Percentiles rank a stretch among this genome's conserved stretches.
These are phyloP conservation scores for Anastrepha obliqua DNA, from an alignment of 1,140 invertebrate genomes.

Conservation along the genomic window DNA sequence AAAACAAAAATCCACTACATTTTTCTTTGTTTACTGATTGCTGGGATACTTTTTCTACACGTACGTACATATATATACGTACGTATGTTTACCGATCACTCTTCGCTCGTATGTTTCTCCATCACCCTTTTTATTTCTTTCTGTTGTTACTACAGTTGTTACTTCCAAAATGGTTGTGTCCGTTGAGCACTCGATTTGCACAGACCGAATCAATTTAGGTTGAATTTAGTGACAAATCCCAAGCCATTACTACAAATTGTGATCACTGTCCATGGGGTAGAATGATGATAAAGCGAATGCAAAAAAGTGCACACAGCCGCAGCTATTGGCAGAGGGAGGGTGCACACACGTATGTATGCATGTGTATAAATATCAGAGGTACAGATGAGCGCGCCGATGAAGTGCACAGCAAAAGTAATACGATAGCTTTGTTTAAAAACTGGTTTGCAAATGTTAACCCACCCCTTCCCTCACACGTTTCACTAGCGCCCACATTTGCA, in stretches of 20 bases:
- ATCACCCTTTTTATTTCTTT: background rate
- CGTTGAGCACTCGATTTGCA: background rate
- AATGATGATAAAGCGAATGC: background rate
- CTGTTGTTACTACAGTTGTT: background rate
- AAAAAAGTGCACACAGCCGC: background rate
- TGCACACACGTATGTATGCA: background rate
- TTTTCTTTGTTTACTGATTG: slow-evolving; percentile 24
- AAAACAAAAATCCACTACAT: background rate
- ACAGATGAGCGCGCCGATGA: background rate
- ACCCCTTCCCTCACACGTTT: too few relatives aligned
- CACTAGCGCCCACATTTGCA: background rate
- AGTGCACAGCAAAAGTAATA: background rate
- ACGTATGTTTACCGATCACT: background rate
- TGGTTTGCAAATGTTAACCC: background rate
- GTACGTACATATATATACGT: background rate
- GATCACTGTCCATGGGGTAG: background rate
- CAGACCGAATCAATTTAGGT: background rate
- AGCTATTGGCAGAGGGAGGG: background rate
- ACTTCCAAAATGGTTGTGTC: background rate
- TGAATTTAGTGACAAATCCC: background rate
- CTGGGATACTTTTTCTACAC: background rate
- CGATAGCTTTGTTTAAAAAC: slow-evolving; percentile 23
- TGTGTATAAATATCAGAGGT: background rate
- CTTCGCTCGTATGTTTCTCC: background rate
- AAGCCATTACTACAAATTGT: background rate